A percentile compares a stretch with the other conserved stretches of the same genome.
Conservation (phyloP, 2,888 invertebrate species). For the Anaspis maculata region DNA sequence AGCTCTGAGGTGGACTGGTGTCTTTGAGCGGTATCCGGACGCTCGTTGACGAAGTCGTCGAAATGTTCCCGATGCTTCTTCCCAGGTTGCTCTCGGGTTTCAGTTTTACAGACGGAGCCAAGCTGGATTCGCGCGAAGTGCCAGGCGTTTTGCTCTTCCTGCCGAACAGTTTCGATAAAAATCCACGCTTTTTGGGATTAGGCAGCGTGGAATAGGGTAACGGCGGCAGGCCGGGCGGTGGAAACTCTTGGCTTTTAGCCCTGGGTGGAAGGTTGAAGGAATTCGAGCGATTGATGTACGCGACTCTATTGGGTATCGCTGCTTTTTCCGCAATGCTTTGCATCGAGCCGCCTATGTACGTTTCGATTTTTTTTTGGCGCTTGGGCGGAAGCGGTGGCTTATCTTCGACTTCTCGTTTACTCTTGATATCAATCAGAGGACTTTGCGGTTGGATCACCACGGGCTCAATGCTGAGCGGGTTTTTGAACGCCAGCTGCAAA, state of each 20-base stretch:
- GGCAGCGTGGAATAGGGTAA: slow-evolving; percentile 37
- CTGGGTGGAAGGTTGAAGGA: slow-evolving; percentile 34
- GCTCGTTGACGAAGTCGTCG: slow-evolving; percentile 33
- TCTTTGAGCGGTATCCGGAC: slow-evolving; percentile 62
- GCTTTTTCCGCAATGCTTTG: slow-evolving; percentile 18
- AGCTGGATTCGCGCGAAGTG: slow-evolving; percentile 30
- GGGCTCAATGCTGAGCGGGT: slow-evolving; percentile 53
- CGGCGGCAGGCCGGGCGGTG: slow-evolving; percentile 35
- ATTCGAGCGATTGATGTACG: slow-evolving; percentile 28
- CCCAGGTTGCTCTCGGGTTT: slow-evolving; percentile 8
- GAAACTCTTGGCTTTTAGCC: slow-evolving; percentile 34
- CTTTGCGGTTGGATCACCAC: slow-evolving; percentile 38
- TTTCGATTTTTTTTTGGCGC: slow-evolving; percentile 52
- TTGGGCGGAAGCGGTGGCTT: slow-evolving; percentile 55
- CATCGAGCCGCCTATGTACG: slow-evolving; percentile 34
- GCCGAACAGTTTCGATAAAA: slow-evolving; percentile 57
- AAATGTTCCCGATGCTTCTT: slow-evolving; percentile 40
- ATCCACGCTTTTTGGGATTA: slow-evolving; percentile 52
- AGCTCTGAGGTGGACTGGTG: slow-evolving; percentile 15
- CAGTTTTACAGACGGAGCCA: slow-evolving; percentile 19
- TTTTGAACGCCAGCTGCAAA: slow-evolving; percentile 76
- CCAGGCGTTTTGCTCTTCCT: slow-evolving; percentile 45
- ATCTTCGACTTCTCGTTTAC: slow-evolving; percentile 17
- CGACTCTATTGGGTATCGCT: slow-evolving; percentile 17
- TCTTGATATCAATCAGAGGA: slow-evolving; percentile 42